Conservation (phyloP, 53 echinoderm and acorn worm genomes). For the Paracentrotus lividus region DNA sequence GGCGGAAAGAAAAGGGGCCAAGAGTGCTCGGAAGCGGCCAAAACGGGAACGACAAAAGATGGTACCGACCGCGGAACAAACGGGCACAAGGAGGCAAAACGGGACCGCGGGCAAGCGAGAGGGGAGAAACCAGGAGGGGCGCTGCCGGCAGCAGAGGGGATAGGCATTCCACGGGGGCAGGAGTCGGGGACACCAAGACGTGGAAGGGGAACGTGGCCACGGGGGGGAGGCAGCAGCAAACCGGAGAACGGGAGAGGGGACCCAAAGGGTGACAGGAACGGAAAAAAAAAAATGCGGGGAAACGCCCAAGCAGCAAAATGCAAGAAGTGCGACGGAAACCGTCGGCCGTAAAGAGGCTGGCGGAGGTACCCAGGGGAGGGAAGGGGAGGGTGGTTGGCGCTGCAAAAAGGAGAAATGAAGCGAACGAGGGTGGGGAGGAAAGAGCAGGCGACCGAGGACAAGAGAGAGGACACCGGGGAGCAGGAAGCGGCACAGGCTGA, state of each 20-base stretch:
- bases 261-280: constrained; percentile 59
- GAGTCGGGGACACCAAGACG: background rate
- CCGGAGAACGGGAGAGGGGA: constrained; percentile 72
- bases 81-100: background rate
- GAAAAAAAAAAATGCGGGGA: background rate
- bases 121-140: constrained; percentile 26
- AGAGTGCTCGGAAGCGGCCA: background rate
- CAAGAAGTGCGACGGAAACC: background rate
- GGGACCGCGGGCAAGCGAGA: background rate
- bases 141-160: background rate
- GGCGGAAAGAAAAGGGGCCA: background rate
- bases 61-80: background rate
- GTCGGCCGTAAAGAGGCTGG: too few relatives aligned
- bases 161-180: background rate
- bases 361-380: too few relatives aligned
- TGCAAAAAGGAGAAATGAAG: too few relatives aligned
- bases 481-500: too few relatives aligned
- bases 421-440: too few relatives aligned
- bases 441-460: too few relatives aligned
- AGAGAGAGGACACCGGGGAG: too few relatives aligned
- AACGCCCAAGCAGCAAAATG: too few relatives aligned
- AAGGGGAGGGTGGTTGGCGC: too few relatives aligned
- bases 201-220: background rate
- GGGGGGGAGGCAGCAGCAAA: constrained; percentile 62
- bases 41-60: background rate